Percentiles rank a stretch among this genome's conserved stretches.
phyloP scores from a whole-genome alignment of 2,888 invertebrate species.

The Arge pagana region DNA sequence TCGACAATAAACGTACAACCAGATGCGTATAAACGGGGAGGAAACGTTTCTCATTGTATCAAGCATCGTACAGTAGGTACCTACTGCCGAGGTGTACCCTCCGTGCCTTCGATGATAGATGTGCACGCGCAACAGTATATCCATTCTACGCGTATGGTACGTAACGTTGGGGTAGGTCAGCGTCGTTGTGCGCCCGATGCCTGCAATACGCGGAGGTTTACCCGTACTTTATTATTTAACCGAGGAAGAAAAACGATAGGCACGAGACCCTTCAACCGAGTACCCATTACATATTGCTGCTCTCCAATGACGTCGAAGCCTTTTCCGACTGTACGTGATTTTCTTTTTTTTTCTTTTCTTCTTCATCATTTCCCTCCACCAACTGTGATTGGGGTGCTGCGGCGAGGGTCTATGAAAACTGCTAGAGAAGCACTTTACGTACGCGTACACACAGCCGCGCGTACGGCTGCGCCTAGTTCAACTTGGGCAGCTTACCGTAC shows the following conservation, averaged over 20 bases:
- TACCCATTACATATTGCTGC: too few relatives aligned
- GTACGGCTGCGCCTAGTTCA: constrained; percentile 26
- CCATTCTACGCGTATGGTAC: too few relatives aligned
- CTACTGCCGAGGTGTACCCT: too few relatives aligned
- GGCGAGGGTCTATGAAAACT: constrained; percentile 23
- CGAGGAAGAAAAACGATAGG: constrained; percentile 26
- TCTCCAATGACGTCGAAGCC: too few relatives aligned
- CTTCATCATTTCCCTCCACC: constrained; percentile 4
- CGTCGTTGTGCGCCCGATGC: too few relatives aligned
- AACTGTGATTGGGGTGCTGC: constrained; percentile 2
- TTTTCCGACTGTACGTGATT: constrained; percentile 24
- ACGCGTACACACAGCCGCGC: not conserved
- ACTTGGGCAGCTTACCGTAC: constrained; percentile 27
- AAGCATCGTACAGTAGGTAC: not conserved
- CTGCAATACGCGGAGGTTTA: too few relatives aligned
- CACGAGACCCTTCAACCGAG: constrained; percentile 3
- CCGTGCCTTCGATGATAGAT: too few relatives aligned
- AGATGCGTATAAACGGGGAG: constrained; percentile 14
- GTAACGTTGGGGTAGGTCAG: too few relatives aligned
- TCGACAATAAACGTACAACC: constrained; percentile 16
- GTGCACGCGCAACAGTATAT: too few relatives aligned
- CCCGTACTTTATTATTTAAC: too few relatives aligned
- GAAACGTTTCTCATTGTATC: constrained; percentile 7
- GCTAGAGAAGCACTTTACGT: too few relatives aligned
- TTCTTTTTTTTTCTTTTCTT: constrained; percentile 24